Conservation (phyloP, 2,797 vertebrate species). For the Myiothlypis chrysogaster region DNA sequence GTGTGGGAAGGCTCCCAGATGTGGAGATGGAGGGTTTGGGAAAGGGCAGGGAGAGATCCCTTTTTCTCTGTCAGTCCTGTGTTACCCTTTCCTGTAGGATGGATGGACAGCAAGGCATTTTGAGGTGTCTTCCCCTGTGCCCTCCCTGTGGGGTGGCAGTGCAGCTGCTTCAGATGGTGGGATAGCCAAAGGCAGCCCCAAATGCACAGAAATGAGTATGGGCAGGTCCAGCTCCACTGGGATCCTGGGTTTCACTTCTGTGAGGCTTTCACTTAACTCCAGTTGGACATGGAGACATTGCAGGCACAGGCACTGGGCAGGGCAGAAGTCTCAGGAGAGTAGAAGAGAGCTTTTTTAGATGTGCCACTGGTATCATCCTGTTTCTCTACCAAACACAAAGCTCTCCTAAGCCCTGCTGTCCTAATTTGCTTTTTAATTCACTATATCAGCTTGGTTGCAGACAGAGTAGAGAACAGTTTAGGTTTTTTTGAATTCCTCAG, state of each 20-base stretch:
- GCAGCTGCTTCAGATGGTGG: neutral
- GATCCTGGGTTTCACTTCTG: neutral
- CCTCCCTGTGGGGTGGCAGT: fast-evolving
- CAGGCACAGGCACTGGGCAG: neutral
- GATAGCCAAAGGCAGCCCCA: neutral
- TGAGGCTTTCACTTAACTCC: neutral
- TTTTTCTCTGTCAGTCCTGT: neutral
- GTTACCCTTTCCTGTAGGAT: neutral
- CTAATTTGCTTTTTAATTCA: neutral
- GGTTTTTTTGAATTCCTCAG: neutral
- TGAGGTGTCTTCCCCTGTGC: neutral
- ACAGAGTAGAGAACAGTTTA: neutral
- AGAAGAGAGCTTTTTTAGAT: neutral
- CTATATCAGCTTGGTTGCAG: neutral
- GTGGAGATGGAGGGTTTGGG: neutral
- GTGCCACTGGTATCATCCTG: neutral
- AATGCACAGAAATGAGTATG: neutral
- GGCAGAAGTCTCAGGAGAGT: neutral
- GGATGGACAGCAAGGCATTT: neutral
- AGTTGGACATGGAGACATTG: fast-evolving
- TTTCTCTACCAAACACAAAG: neutral
- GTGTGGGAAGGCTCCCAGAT: neutral
- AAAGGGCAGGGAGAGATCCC: neutral
- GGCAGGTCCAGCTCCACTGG: neutral
- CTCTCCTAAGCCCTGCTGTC: neutral